Conservation (phyloP, 2,113 vertebrate genomes). For the Corythoichthys intestinalis region DNA sequence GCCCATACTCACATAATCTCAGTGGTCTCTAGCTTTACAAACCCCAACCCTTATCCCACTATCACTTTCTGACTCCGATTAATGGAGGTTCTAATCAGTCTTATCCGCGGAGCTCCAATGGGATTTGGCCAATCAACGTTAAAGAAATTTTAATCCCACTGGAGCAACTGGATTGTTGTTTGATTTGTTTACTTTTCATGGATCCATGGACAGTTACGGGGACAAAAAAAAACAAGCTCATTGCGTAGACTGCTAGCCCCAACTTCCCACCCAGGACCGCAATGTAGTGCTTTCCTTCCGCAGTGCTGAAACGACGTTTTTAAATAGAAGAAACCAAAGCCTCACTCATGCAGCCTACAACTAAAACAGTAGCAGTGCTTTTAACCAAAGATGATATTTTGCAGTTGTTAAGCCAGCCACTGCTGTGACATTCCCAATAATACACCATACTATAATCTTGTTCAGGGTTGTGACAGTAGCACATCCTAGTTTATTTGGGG, state of each 20-base stretch:
- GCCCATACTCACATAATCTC: constrained; percentile 53
- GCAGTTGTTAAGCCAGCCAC: constrained; percentile 36
- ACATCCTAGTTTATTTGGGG: background rate
- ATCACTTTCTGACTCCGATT: constrained; percentile 67
- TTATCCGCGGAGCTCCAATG: constrained; percentile 71
- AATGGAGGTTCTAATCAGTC: constrained; percentile 75
- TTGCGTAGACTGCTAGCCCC: constrained; percentile 54
- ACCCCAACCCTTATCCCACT: constrained; percentile 50
- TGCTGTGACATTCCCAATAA: background rate
- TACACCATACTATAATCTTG: background rate
- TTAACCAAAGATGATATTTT: constrained; percentile 67
- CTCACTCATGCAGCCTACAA: constrained; percentile 30
- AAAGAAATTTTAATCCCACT: constrained; percentile 67
- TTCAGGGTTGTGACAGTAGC: background rate
- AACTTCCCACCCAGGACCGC: constrained; percentile 70
- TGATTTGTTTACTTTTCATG: constrained; percentile 36
- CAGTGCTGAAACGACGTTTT: constrained; percentile 74
- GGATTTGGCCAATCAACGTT: constrained; percentile 76
- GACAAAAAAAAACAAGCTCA: constrained; percentile 36
- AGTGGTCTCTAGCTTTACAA: constrained; percentile 79
- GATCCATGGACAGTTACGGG: constrained; percentile 69
- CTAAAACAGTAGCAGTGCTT: constrained; percentile 35
- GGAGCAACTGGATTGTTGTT: constrained; percentile 57
- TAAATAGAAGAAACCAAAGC: constrained; percentile 61
- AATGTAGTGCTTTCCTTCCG: constrained; percentile 92